A percentile compares a stretch with the other conserved stretches of the same genome.
Evolutionary conservation across 1,140 invertebrate species (phyloP).

Genomic region (Ceratosolen fusciceps): DNA sequence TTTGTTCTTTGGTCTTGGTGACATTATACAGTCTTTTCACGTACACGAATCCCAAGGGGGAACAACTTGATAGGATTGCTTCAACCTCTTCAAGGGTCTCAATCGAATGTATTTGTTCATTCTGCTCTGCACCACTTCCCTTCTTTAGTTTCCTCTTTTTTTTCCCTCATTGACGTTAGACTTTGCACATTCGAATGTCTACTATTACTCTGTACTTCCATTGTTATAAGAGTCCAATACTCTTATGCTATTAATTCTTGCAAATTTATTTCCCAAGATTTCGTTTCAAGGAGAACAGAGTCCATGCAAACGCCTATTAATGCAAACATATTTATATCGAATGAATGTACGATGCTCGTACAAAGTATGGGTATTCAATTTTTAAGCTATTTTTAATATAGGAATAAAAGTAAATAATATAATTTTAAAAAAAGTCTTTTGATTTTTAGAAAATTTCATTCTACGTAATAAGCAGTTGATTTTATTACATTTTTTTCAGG

Average conservation of each 20-base stretch:
- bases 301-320: too few species aligned
- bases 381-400: too few species aligned
- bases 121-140: neutral
- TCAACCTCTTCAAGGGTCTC: conserved; percentile 1
- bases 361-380: too few species aligned
- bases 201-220: neutral
- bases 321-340: too few species aligned
- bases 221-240: neutral
- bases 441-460: too few species aligned
- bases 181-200: neutral
- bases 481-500: too few species aligned
- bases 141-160: neutral
- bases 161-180: neutral
- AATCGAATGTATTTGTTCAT: neutral
- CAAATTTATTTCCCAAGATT: too few species aligned
- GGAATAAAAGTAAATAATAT: too few species aligned
- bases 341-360: too few species aligned
- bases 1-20: neutral
- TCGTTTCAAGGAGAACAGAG: too few species aligned
- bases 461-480: too few species aligned
- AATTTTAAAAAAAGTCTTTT: too few species aligned
- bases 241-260: neutral
- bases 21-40: conserved; percentile 29
- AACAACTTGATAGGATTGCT: conserved; percentile 3
- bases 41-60: conserved; percentile 12